phyloP scores from a whole-genome alignment of 2,113 vertebrate genomes.

The Xiphophorus couchianus region DNA sequence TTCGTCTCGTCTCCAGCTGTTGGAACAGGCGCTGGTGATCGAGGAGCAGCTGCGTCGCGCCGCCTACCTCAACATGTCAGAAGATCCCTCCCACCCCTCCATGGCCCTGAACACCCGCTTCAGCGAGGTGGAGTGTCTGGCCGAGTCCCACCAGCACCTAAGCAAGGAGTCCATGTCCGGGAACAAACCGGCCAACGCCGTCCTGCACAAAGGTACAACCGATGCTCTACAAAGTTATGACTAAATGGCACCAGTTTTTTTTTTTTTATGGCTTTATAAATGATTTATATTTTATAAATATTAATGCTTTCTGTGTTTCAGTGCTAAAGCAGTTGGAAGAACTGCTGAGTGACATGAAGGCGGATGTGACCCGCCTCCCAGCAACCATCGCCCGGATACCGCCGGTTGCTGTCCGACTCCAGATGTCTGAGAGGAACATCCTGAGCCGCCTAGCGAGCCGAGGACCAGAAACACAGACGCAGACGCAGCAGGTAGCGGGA shows the following conservation, averaged over 20 bases:
- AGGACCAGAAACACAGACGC: conserved; percentile 89
- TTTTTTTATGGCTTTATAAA: no score
- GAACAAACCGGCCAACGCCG: conserved; percentile 97
- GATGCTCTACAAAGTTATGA: background rate
- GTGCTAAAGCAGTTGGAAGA: conserved; percentile 98
- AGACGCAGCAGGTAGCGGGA: conserved; percentile 84
- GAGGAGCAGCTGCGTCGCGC: conserved; percentile 96
- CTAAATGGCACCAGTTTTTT: background rate
- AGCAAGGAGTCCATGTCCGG: conserved; percentile 98
- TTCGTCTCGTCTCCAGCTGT: conserved; percentile 74
- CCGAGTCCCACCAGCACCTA: conserved; percentile 97
- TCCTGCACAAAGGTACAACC: conserved; percentile 92
- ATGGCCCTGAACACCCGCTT: conserved; percentile 98
- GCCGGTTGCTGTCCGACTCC: conserved; percentile 91
- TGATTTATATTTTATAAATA: no score
- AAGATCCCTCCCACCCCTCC: conserved; percentile 95
- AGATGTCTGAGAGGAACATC: conserved; percentile 98
- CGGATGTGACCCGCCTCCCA: conserved; percentile 94
- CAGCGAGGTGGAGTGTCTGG: conserved; percentile 95
- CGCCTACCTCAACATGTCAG: conserved; percentile 97
- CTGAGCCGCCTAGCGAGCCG: conserved; percentile 94
- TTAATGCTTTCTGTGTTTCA: conserved; percentile 52
- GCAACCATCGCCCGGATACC: conserved; percentile 97
- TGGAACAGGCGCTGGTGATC: conserved; percentile 96
- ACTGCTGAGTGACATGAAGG: conserved; percentile 97